Base-by-base conservation (phyloP, 2,888 invertebrate genomes). In the Parnassius apollo region DNA sequence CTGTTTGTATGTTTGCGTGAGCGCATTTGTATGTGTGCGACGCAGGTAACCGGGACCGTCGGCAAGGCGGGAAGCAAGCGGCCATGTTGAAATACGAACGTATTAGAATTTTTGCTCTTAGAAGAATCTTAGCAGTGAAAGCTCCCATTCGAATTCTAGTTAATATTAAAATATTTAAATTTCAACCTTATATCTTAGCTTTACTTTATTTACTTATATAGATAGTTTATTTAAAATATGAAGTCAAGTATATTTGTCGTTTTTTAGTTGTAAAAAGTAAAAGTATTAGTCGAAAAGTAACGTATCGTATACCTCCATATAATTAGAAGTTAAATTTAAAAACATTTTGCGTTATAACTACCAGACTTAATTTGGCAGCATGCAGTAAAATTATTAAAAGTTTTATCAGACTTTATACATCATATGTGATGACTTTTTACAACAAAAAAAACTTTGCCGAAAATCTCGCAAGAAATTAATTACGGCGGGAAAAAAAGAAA, bases 41-140 rank as follows among this genome's bases (percentile, higher is more conserved):
- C 88, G 88, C 89, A 90, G 90, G 90, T 90, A 91, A 87, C 85
- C 79, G 84, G 89, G 88, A 87, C 82, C 86, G 86, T 81, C 81
- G 82, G 82, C 78, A 73, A 73, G 75, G 72, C 79, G 80, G 78
- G 74, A 82, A 81, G 82, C 78, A 77, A 66, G 77, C 74, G 78
- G 77, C 73, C 85, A 86, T 75, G 77, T 75, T 76, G 76, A 76
- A 76, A 69, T 66, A 72, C 74, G 74, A 70, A 75, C 76, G 72
- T 74, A 76, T 84, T 81, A 83, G 81, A 83, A 83, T 78, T 76
- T 77, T 75, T 73, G 76, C 77, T 87, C 87, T 85, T 79, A 86
- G 79, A 78, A 76, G 87, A 88, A 77, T 89, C 88, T 86, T 81
- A 84, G 73, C 79, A 70, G 82, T 66, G 52, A 64, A 64, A 64